A percentile compares a stretch with the other conserved stretches of the same genome.
Conservation (phyloP, 2,113 vertebrate species). For the Muscicapa adusta region DNA sequence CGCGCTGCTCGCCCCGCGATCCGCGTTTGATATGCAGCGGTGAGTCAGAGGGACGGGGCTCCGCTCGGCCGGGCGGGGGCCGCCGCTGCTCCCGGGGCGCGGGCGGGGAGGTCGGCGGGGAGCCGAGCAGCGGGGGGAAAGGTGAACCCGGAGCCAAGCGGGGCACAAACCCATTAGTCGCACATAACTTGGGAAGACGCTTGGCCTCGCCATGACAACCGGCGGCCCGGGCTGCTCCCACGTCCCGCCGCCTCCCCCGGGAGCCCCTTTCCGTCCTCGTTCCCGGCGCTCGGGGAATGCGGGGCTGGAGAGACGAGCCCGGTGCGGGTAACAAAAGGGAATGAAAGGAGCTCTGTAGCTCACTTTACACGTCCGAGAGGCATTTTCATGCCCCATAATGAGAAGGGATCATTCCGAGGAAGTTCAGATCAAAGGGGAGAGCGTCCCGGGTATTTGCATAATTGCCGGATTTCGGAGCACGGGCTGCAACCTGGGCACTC, state of each 20-base stretch:
- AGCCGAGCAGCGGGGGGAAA: background rate
- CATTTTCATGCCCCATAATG: conserved; percentile 29
- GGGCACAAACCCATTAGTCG: conserved; percentile 27
- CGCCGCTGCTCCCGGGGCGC: background rate
- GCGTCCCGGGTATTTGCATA: background rate
- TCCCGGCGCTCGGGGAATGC: background rate
- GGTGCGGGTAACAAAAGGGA: conserved; percentile 18
- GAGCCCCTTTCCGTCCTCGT: background rate
- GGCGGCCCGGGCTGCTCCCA: conserved; percentile 14
- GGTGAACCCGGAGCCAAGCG: conserved; percentile 20
- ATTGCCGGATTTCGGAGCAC: conserved; percentile 4
- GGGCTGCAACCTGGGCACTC: background rate
- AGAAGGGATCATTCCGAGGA: conserved; percentile 21
- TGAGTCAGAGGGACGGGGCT: background rate
- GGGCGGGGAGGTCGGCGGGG: background rate
- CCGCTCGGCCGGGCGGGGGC: background rate
- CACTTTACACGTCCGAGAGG: conserved; percentile 20
- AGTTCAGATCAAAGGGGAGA: conserved; percentile 49
- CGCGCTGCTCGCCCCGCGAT: background rate
- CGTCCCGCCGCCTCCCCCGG: background rate
- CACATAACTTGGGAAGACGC: conserved; percentile 22
- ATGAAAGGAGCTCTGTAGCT: conserved; percentile 12
- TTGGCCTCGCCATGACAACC: conserved; percentile 47
- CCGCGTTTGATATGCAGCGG: background rate
- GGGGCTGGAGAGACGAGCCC: background rate